phyloP scores from a whole-genome alignment of 2,888 invertebrate genomes.

The Pheosia tremula region DNA sequence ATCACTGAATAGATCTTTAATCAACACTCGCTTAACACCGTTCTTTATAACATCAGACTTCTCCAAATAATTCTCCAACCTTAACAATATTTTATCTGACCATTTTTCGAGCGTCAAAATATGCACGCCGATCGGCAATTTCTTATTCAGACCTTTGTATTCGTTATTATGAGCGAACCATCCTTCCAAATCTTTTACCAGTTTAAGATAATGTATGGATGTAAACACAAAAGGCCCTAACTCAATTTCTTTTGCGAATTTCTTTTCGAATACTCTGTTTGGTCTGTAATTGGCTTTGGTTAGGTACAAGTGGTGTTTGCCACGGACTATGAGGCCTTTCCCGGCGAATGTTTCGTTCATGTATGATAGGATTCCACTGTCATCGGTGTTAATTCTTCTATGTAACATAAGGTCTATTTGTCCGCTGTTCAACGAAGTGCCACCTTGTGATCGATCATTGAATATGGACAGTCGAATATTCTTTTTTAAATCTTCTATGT shows the following conservation, averaged over 20 bases:
- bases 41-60: constrained; percentile 83
- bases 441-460: constrained; percentile 92
- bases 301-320: constrained; percentile 62
- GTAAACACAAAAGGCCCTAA: constrained; percentile 50
- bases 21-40: constrained; percentile 77
- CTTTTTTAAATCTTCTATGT: constrained; percentile 82
- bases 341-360: constrained; percentile 56
- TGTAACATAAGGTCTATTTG: constrained; percentile 93
- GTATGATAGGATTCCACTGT: constrained; percentile 70
- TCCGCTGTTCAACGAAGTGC: constrained; percentile 89
- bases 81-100: constrained; percentile 86
- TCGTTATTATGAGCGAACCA: constrained; percentile 69
- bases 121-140: constrained; percentile 88
- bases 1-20: constrained; percentile 84
- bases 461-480: constrained; percentile 85
- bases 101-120: constrained; percentile 91
- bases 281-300: constrained; percentile 55
- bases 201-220: constrained; percentile 23
- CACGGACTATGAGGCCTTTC: constrained; percentile 47
- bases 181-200: constrained; percentile 29
- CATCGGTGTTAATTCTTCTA: constrained; percentile 91
- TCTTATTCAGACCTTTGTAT: constrained; percentile 73
- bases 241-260: constrained; percentile 63
- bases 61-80: constrained; percentile 92
- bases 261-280: constrained; percentile 66